A percentile compares a stretch with the other conserved stretches of the same genome.
phyloP scores from a whole-genome alignment of 2,113 vertebrate genomes.

The Delphinus delphis region DNA sequence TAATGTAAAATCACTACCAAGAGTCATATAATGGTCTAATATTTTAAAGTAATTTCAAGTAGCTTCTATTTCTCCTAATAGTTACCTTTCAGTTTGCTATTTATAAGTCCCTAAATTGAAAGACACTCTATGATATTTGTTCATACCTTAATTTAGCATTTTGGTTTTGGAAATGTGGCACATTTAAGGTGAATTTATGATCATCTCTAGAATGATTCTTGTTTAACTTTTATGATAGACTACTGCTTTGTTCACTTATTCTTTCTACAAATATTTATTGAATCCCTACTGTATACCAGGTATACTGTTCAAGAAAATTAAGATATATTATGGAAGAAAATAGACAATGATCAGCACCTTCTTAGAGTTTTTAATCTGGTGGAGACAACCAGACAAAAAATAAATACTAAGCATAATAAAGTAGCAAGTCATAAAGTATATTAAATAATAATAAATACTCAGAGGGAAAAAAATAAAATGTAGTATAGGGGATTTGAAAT shows the following conservation, averaged over 20 bases:
- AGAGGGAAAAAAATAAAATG: background rate
- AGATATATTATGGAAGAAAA: background rate
- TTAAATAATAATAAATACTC: background rate
- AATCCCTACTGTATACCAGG: background rate
- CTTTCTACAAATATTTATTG: background rate
- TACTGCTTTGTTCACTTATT: background rate
- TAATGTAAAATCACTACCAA: background rate
- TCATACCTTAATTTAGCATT: background rate
- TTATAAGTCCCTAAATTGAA: background rate
- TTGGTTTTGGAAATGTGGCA: background rate
- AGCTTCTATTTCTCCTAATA: background rate
- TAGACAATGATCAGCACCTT: background rate
- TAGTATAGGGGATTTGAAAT: background rate
- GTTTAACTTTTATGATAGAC: background rate
- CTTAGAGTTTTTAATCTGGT: background rate
- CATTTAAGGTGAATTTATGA: background rate
- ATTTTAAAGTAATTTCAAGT: constrained; percentile 8
- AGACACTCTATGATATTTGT: background rate
- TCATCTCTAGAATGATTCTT: background rate
- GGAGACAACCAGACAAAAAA: background rate
- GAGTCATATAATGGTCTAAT: background rate
- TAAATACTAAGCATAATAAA: background rate
- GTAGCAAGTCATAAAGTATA: background rate
- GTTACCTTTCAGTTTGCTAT: background rate
- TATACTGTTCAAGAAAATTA: background rate